Evolutionary conservation across 2,888 invertebrate species (phyloP), one percentile per base, ranked within the genome.

Genomic region (Crioceris asparagi): DNA sequence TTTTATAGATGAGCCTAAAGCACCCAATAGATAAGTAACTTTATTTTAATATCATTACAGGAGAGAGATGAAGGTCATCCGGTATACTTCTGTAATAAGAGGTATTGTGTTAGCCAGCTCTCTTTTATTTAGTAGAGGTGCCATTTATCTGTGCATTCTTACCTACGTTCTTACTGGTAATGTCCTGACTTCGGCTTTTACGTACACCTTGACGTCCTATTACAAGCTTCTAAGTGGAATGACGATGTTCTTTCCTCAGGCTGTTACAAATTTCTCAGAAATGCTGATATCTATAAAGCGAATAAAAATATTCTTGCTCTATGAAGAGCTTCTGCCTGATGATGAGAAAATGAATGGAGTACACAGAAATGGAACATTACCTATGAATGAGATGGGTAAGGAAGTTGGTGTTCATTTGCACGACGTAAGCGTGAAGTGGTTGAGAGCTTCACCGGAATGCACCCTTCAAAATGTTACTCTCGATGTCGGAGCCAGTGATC

Each of bases 121-220:
- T 52, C 79, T 90, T 29, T 87, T 86, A 56, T 83, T 88, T 0
- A 83, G 86, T 53, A 77, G 91, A 46, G 72, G 86, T 26, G 82
- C 90, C 1, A 69, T 90, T n/a, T 86, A 82, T 56, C 74, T 84
- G 35, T 85, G 86, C 2, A 72, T 92, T 31, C 67, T 85, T 19
- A 72, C 80, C 1, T 87, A 79, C 54, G 79, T 83, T 8, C 64
- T 86, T 1, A 64, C 76, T 42, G 83, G 80, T 17, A 54, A 66
- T 39, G 47, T 45, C 5, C 51, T 69, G 43, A 63, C 65, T 5
- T 70, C 77, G 0, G 75, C 77, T 35, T 75, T 77, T 54, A 79
- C 80, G 0, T 84, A 83, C 59, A 77, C 83, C 0, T 68, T 81
- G 50, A 79, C 83, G 5, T 80, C 82, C 49, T 83, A 79, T 61